phyloP scores from a whole-genome alignment of 2,888 invertebrate species.

The Coleophora flavipennella region DNA sequence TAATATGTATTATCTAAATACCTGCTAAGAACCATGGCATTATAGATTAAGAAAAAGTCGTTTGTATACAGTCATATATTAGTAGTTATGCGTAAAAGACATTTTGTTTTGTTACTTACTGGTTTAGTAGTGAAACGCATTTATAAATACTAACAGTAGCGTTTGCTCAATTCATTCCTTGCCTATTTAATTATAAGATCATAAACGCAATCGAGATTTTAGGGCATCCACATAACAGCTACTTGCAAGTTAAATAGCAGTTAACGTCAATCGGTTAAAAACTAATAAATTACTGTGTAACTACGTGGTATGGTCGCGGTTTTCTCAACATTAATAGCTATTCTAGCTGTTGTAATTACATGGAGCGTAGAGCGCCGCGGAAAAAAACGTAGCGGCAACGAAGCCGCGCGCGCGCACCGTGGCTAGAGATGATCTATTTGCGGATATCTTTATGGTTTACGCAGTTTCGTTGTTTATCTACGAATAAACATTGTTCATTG shows the following conservation, averaged over 20 bases:
- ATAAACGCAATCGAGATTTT: too few species aligned
- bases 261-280: slow-evolving; percentile 10
- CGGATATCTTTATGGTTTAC: slow-evolving; percentile 27
- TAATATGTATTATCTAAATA: too few species aligned
- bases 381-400: slow-evolving; percentile 37
- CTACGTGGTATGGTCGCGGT: slow-evolving; percentile 7
- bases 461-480: slow-evolving; percentile 10
- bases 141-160: too few species aligned
- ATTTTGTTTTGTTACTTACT: too few species aligned
- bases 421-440: slow-evolving; percentile 29
- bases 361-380: slow-evolving; percentile 34
- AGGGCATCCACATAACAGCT: too few species aligned
- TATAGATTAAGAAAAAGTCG: too few species aligned
- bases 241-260: neutral
- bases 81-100: too few species aligned
- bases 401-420: slow-evolving; percentile 28
- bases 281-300: slow-evolving; percentile 10
- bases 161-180: too few species aligned
- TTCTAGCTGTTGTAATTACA: slow-evolving; percentile 40
- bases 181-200: too few species aligned
- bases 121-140: too few species aligned
- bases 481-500: slow-evolving; percentile 16
- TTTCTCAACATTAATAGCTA: slow-evolving; percentile 22
- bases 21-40: too few species aligned
- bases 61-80: too few species aligned